A percentile compares a stretch with the other conserved stretches of the same genome.
Conservation (phyloP, 2,797 vertebrate genomes). For the Chlorospingus semifuscus region DNA sequence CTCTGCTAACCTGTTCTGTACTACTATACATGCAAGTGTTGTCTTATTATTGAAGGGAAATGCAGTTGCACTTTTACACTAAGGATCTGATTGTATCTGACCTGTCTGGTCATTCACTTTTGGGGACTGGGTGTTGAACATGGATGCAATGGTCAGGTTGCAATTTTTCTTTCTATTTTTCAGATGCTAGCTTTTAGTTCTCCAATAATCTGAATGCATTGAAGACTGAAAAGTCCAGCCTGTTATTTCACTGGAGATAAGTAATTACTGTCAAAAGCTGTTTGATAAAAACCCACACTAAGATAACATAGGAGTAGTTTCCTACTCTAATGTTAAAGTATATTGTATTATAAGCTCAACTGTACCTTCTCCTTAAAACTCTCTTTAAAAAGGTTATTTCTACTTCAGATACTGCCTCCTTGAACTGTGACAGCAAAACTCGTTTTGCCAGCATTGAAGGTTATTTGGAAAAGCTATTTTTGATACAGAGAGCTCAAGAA, state of each 20-base stretch:
- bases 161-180: neutral
- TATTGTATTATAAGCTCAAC: neutral
- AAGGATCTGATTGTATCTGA: neutral
- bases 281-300: neutral
- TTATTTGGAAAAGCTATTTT: conserved; percentile 23
- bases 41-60: neutral
- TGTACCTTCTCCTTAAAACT: neutral
- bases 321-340: neutral
- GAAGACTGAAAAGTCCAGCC: neutral
- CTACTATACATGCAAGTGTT: neutral
- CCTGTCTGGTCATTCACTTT: neutral
- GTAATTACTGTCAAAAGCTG: neutral
- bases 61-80: neutral
- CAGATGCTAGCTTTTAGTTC: neutral
- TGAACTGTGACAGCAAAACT: neutral
- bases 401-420: neutral
- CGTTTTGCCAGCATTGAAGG: neutral
- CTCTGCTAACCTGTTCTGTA: neutral
- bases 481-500: neutral
- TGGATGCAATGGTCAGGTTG: neutral
- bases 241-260: neutral
- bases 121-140: neutral
- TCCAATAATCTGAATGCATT: neutral
- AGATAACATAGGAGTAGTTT: neutral
- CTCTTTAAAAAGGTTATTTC: neutral